phyloP scores from a whole-genome alignment of 2,113 vertebrate genomes.

The Pseudorectes ferrugineus region DNA sequence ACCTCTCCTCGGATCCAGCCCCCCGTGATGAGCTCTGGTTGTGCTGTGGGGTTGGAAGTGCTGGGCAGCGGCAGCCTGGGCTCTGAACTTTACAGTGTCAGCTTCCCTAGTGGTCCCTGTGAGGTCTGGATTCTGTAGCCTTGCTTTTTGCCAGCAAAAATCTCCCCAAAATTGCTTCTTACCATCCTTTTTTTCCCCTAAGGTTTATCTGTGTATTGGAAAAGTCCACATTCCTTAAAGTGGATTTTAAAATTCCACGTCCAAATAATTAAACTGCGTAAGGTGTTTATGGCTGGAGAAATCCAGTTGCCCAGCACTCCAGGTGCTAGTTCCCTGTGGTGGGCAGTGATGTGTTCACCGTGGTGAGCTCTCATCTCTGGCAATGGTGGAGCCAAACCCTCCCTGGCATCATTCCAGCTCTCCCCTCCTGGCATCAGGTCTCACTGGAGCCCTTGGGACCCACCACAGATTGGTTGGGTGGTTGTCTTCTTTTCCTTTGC shows the following conservation, averaged over 20 bases:
- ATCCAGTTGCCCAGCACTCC: neutral
- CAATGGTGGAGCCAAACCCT: neutral
- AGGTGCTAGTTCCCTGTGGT: neutral
- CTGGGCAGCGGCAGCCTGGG: rapidly evolving
- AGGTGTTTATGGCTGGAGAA: neutral
- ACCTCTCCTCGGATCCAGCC: rapidly evolving
- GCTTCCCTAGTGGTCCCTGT: rapidly evolving
- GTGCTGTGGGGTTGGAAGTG: rapidly evolving
- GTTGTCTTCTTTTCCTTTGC: neutral
- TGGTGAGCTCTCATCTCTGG: rapidly evolving
- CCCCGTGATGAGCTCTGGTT: rapidly evolving
- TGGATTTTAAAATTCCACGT: neutral
- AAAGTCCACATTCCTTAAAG: neutral
- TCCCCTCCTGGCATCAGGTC: neutral
- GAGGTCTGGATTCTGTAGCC: neutral
- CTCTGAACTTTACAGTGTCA: neutral
- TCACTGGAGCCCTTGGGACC: neutral
- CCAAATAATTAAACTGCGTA: neutral
- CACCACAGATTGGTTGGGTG: neutral
- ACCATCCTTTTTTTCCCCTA: neutral
- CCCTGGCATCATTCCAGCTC: neutral
- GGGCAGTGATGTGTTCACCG: neutral
- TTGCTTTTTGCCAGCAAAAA: neutral
- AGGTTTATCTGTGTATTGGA: neutral
- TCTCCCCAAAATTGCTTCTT: neutral